Base-by-base conservation (phyloP, 2,888 invertebrate species). In the Peribatodes rhomboidaria region DNA sequence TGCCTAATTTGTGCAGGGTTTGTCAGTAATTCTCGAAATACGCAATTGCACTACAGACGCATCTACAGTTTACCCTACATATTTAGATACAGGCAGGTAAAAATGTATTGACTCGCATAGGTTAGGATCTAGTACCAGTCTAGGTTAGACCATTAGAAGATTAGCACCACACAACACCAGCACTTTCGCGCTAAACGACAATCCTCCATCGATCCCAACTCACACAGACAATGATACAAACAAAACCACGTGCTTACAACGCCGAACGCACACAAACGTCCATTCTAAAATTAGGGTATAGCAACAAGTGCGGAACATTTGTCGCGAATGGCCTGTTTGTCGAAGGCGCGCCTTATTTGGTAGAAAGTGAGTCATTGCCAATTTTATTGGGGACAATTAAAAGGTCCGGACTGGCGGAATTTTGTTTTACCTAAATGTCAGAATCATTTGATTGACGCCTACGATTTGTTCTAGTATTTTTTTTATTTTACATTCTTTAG, bases 291-390 rank as follows among this genome's bases (percentile, higher is more conserved):
- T 69, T 71, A 71, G 68, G 52, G 63, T 61, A 67, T 67, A 73
- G 66, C 72, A 73, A 73, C 72, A 73, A 73, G 72, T 73, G 68
- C 33, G 58, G 67, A 11, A 56, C 70, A 63, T 68, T 69, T 66
- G 67, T 58, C 68, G 66, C 62, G 49, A 16, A 16, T 47, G 53
- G 65, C 67, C 65, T 69, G 64, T 69, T 71, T 65, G 61, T 57
- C 44, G 60, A 70, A 64, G 68, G 69, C 67, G 64, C 68, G 71
- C 70, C 72, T 69, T 67, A 67, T 71, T 71, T 70, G 68, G 66
- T 64, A 58, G 49, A 69, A 55, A 67, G 66, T 72, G 71, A 72
- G 61, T 70, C 72, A 70, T 61, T 62, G 66, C 54, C 66, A 66
- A 63, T 72, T 73, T 27, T 59, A 61, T 64, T 58, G 47, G 60